phyloP scores from a whole-genome alignment of 30 jellyfish, hydroid and myxozoan genomes.

The Cassiopea andromeda region DNA sequence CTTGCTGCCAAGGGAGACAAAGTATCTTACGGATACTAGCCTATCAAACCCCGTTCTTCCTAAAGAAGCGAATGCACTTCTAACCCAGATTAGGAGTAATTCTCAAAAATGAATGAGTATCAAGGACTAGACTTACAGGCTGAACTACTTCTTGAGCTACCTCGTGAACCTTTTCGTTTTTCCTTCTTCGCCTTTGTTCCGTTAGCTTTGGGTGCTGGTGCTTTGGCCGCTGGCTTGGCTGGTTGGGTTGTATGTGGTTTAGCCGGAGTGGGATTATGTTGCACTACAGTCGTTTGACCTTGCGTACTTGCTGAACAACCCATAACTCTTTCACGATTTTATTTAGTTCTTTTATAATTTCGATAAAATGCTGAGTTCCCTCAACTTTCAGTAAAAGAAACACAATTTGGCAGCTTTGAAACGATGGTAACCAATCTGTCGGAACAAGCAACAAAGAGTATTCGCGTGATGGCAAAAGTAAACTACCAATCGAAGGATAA shows the following conservation, averaged over 20 bases:
- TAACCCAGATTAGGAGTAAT: too few species aligned
- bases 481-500: background rate
- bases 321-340: background rate
- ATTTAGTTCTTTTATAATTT: too few species aligned
- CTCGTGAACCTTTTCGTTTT: slow-evolving; percentile 36
- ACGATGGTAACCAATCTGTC: background rate
- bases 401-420: background rate
- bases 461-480: background rate
- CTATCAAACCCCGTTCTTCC: too few species aligned
- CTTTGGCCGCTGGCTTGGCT: slow-evolving; percentile 9
- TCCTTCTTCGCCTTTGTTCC: slow-evolving; percentile 33
- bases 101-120: background rate
- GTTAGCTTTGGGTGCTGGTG: slow-evolving; percentile 13
- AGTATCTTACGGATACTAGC: too few species aligned
- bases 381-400: background rate
- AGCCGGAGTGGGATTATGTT: background rate
- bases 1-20: too few species aligned
- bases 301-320: slow-evolving; percentile 54
- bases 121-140: slow-evolving; percentile 21
- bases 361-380: background rate
- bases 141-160: slow-evolving; percentile 40
- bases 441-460: background rate
- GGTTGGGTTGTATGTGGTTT: background rate
- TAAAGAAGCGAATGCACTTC: too few species aligned
- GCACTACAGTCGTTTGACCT: slow-evolving; percentile 12